Conservation (phyloP, 2,113 vertebrate genomes). For the Carollia perspicillata region DNA sequence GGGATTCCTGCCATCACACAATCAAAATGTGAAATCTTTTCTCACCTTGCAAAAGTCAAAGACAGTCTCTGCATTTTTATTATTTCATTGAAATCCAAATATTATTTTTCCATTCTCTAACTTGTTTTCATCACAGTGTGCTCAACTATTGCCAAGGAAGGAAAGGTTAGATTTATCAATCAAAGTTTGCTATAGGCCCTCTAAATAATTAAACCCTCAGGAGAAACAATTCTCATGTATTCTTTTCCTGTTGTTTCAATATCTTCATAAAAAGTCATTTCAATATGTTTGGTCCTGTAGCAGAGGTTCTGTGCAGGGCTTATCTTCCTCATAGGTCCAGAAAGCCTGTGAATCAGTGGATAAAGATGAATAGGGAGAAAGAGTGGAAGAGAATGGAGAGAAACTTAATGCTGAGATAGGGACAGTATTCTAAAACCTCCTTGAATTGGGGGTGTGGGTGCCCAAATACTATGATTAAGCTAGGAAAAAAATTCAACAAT, state of each 20-base stretch:
- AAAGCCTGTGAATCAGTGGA: constrained; percentile 20
- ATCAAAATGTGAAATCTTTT: constrained; percentile 77
- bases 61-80: constrained; percentile 77
- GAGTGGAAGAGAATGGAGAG: not conserved
- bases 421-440: not conserved
- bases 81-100: constrained; percentile 79
- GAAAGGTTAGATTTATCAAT: constrained; percentile 82
- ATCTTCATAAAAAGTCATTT: constrained; percentile 81
- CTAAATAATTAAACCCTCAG: constrained; percentile 82
- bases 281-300: constrained; percentile 73
- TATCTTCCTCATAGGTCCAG: constrained; percentile 59
- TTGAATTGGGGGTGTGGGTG: not conserved
- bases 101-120: constrained; percentile 81
- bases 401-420: not conserved
- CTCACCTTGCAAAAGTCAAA: constrained; percentile 81
- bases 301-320: constrained; percentile 67
- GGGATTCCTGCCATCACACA: constrained; percentile 58
- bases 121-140: constrained; percentile 78
- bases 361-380: not conserved
- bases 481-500: not conserved
- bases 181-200: constrained; percentile 77
- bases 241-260: constrained; percentile 72
- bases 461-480: not conserved
- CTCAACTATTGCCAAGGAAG: constrained; percentile 76
- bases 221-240: constrained; percentile 71